Evolutionary conservation across 2,113 vertebrate species (phyloP).

Genomic region (Sapayoa aenigma): DNA sequence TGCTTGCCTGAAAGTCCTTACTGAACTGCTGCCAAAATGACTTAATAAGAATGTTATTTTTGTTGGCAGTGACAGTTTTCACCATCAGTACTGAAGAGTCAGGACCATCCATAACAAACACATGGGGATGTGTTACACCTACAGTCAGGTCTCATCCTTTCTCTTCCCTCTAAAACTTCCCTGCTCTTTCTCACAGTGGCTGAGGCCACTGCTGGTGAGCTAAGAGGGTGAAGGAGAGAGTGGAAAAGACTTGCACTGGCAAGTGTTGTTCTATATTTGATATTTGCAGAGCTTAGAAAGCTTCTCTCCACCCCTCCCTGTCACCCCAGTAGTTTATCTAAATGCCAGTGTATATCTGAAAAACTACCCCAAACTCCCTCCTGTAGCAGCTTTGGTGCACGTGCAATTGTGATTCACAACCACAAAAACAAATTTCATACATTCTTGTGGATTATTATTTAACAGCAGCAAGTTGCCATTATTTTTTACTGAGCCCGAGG

Average conservation of each 20-base stretch:
- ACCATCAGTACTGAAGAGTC: not conserved
- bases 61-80: not conserved
- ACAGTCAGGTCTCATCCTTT: not conserved
- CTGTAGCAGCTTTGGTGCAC: not conserved
- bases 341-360: not conserved
- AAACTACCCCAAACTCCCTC: not conserved
- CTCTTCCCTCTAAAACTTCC: not conserved
- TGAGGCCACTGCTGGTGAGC: not conserved
- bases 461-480: not conserved
- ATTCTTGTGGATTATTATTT: not conserved
- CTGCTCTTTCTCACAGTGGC: not conserved
- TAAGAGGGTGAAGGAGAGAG: not conserved
- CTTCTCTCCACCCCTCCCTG: not conserved
- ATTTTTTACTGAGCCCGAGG: not conserved
- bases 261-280: not conserved
- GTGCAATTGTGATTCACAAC: not conserved
- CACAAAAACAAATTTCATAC: rapidly evolving
- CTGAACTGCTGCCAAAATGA: not conserved
- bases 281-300: not conserved
- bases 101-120: not conserved
- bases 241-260: not conserved
- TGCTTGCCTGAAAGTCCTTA: not conserved
- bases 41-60: not conserved
- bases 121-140: not conserved
- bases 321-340: not conserved